Evolutionary conservation across 2,888 invertebrate genomes (phyloP).

Genomic region (Chydorus sphaericus): DNA sequence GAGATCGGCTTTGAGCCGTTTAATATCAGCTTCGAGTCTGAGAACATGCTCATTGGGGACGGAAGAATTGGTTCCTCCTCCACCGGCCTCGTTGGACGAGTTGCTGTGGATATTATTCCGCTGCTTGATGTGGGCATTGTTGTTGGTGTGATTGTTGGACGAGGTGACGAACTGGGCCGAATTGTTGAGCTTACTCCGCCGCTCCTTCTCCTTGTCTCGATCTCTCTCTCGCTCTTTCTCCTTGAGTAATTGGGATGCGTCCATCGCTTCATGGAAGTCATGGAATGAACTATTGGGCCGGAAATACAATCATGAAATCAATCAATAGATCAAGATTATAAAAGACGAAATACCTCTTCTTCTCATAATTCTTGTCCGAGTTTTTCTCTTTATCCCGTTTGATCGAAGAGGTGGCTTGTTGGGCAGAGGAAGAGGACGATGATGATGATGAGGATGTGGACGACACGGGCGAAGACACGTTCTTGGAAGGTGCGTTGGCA

Average conservation of each 20-base stretch:
- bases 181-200: constrained; percentile 8
- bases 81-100: constrained; percentile 5
- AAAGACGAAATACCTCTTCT: constrained; percentile 1
- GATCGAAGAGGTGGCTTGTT: not conserved
- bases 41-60: constrained; percentile 25
- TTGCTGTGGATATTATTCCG: constrained; percentile 10
- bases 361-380: constrained; percentile 9
- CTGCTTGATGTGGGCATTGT: constrained; percentile 11
- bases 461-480: not conserved
- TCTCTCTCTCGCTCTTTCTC: constrained; percentile 12
- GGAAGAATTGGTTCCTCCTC: not conserved
- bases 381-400: constrained; percentile 11
- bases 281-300: constrained; percentile 33
- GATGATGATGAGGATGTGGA: not conserved
- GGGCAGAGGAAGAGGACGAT: constrained; percentile 6
- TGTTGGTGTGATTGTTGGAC: constrained; percentile 1
- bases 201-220: constrained; percentile 14
- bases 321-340: too few species aligned
- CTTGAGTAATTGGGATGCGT: constrained; percentile 3
- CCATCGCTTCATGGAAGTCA: constrained; percentile 29
- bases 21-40: constrained; percentile 57
- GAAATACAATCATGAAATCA: too few species aligned
- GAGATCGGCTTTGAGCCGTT: constrained; percentile 54
- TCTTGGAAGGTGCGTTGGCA: constrained; percentile 9
- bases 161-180: constrained; percentile 8